Evolutionary conservation across 2,888 invertebrate species (phyloP), one percentile per base, ranked within the genome.

Genomic region (Gortyna flavago): DNA sequence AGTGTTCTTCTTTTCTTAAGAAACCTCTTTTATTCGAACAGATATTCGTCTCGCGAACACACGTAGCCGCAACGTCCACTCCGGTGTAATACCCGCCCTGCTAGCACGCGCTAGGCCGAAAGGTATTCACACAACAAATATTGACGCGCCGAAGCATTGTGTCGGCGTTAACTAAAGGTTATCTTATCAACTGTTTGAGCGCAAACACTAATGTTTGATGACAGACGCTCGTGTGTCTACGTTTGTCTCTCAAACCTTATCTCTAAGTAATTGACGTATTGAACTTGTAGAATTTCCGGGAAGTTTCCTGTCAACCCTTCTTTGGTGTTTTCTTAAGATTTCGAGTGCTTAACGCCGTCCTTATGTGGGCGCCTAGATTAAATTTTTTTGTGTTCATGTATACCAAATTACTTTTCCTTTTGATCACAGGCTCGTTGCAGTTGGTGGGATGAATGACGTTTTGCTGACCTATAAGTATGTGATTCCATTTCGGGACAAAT

Each of bases 111-210:
- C 95, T 95, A 91, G 90, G 90, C 93, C 92, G 92, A 94, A 94
- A 95, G 95, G 96, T 93, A 96, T 96, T 94, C 95, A 92, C 91
- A 92, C 89, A 89, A 91, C 94, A 94, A 96, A 96, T 96, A 96
- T 96, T 96, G 92, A 95, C 95, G 88, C 89, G 89, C 91, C 92
- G 92, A 88, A 89, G 93, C 94, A 96, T 96, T 96, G 96, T 96
- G 96, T 94, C 96, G 96, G 96, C 95, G 91, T 93, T 90, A 92
- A 92, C 93, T 92, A 96, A 96, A 95, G 95, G 94, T 94, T 95
- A 95, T 95, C 96, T 96, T 96, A 96, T 96, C 96, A 95, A 91
- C 88, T 96, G 93, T 96, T 96, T 96, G 95, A 92, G 91, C 91
- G 89, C 94, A 95, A 95, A 96, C 94, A 95, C 89, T 90, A 88